Conservation (phyloP, 2,888 invertebrate species). For the Hypercompe scribonia region DNA sequence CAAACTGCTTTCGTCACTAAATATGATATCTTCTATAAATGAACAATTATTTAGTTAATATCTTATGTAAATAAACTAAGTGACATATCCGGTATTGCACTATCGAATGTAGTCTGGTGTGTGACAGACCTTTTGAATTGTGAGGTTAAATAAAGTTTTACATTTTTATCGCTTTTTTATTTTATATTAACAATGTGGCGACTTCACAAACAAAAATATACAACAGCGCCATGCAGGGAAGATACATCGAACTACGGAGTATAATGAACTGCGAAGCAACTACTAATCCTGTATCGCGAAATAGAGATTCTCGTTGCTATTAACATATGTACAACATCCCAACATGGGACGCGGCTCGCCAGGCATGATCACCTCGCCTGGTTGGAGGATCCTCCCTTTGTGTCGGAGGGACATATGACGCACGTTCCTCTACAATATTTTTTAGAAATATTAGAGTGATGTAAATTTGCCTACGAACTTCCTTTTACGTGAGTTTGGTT, state of each 20-base stretch:
- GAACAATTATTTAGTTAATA: slow-evolving; percentile 28
- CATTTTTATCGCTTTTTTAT: slow-evolving; percentile 63
- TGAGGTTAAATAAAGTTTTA: slow-evolving; percentile 79
- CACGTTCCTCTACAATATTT: no score
- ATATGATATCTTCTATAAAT: slow-evolving; percentile 29
- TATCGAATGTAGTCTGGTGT: slow-evolving; percentile 71
- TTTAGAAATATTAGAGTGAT: neutral
- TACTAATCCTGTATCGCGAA: no score
- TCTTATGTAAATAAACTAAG: slow-evolving; percentile 34
- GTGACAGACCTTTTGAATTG: slow-evolving; percentile 67
- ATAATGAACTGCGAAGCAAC: no score
- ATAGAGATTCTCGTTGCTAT: no score
- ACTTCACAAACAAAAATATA: no score
- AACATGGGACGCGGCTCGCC: no score
- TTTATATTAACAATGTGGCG: neutral
- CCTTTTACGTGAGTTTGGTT: neutral
- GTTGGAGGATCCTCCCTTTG: no score
- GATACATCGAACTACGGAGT: no score
- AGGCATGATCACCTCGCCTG: no score
- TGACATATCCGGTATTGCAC: slow-evolving; percentile 73
- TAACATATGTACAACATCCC: no score
- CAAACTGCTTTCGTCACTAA: slow-evolving; percentile 1
- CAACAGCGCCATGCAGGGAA: no score
- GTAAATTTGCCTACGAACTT: neutral
- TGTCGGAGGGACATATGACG: no score